A percentile compares a stretch with the other conserved stretches of the same genome.
phyloP scores from a whole-genome alignment of 2,797 vertebrate species.

The Paedocypris micromegethes region DNA sequence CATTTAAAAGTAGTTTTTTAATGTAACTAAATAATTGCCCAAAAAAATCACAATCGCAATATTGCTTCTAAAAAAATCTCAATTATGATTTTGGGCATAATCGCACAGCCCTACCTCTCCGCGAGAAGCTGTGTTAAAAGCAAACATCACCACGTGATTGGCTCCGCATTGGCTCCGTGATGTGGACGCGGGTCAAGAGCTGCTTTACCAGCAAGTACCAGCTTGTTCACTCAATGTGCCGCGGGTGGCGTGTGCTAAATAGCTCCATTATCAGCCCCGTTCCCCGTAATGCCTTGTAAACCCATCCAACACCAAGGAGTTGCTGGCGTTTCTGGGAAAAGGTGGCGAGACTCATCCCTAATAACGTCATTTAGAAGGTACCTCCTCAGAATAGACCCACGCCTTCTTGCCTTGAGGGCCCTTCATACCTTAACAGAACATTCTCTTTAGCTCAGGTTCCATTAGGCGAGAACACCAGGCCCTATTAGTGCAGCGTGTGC shows the following conservation, averaged over 20 bases:
- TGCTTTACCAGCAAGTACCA: conserved; percentile 1
- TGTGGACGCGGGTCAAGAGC: conserved; percentile 5
- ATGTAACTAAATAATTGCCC: too few relatives aligned
- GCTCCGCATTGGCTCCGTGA: too few relatives aligned
- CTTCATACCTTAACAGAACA: conserved; percentile 65
- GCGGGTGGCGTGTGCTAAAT: conserved; percentile 39
- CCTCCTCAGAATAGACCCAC: conserved; percentile 74
- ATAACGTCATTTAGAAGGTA: conserved; percentile 75
- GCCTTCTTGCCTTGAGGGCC: conserved; percentile 72
- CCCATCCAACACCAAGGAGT: conserved; percentile 15
- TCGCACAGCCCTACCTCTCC: too few relatives aligned
- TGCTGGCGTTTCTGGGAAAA: conserved; percentile 47
- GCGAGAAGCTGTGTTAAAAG: too few relatives aligned
- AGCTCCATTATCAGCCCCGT: conserved; percentile 23
- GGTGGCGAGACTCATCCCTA: conserved; percentile 64
- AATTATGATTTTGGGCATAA: too few relatives aligned
- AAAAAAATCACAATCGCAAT: too few relatives aligned
- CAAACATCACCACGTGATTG: too few relatives aligned
- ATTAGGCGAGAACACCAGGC: conserved; percentile 66
- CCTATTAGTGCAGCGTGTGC: conserved; percentile 58
- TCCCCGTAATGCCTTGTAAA: conserved; percentile 27
- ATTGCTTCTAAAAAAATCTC: too few relatives aligned
- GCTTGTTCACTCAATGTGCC: conserved; percentile 32
- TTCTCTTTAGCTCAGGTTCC: conserved; percentile 62
- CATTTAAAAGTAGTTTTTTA: too few relatives aligned